A percentile compares a stretch with the other conserved stretches of the same genome.
These are phyloP conservation scores for Aspidoscelis tigris DNA, from an alignment of 2,113 vertebrate species.

Conservation along the genomic window DNA sequence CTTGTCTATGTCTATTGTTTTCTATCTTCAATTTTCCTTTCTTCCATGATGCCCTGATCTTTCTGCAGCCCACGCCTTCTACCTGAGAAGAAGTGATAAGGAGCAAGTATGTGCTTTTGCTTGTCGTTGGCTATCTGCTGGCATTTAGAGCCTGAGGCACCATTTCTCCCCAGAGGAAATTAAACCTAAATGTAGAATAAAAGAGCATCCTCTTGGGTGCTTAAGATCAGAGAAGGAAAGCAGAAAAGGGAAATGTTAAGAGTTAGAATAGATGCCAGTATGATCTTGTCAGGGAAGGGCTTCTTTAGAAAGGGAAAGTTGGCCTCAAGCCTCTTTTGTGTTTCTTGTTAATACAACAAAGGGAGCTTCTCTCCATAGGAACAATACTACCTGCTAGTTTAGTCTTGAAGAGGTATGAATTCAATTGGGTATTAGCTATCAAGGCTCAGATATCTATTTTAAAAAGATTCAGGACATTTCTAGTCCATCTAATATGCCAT, in stretches of 20 bases:
- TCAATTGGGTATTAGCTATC: neutral
- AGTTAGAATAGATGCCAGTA: conserved; percentile 38
- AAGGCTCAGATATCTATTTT: neutral
- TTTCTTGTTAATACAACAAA: conserved; percentile 17
- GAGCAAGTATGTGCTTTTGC: neutral
- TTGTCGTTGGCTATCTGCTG: conserved; percentile 19
- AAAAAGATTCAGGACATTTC: neutral
- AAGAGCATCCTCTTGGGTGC: conserved; percentile 13
- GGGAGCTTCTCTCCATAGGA: conserved; percentile 2
- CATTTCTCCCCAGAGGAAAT: conserved; percentile 39
- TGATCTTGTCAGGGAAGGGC: conserved; percentile 26
- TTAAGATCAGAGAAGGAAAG: conserved; percentile 39
- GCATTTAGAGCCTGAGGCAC: conserved; percentile 33
- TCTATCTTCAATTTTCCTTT: neutral
- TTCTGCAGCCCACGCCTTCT: neutral
- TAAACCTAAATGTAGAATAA: conserved; percentile 40
- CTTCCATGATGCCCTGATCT: neutral
- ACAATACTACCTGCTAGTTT: conserved; percentile 2
- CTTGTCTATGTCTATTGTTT: neutral
- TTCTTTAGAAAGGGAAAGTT: conserved; percentile 27
- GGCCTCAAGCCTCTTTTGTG: conserved; percentile 19
- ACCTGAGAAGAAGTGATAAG: neutral
- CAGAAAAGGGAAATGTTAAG: conserved; percentile 21
- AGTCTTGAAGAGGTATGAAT: neutral
- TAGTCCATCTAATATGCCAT: neutral